phyloP scores from a whole-genome alignment of 2,888 invertebrate genomes.

The Mythimna albipuncta region DNA sequence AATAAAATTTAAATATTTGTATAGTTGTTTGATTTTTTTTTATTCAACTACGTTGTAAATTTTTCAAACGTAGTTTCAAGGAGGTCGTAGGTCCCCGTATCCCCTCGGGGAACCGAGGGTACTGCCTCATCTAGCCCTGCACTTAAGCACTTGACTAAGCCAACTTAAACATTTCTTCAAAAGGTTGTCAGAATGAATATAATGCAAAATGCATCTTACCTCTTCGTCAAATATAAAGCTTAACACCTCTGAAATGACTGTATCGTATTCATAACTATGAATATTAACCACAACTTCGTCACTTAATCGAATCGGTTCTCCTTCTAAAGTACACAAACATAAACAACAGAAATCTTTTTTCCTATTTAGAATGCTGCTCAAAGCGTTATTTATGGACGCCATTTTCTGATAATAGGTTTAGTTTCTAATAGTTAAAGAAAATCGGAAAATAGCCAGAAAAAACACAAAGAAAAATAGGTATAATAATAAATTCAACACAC shows the following conservation, averaged over 20 bases:
- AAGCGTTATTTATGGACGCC: constrained; percentile 64
- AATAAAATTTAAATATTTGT: neutral
- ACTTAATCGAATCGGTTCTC: constrained; percentile 66
- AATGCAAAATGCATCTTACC: constrained; percentile 62
- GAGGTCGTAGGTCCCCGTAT: no score
- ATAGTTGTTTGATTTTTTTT: no score
- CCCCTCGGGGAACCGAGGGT: no score
- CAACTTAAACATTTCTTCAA: constrained; percentile 5
- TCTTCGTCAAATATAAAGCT: constrained; percentile 71
- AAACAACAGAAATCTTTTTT: constrained; percentile 77
- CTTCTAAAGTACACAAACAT: constrained; percentile 71
- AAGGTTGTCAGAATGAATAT: neutral
- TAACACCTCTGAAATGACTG: constrained; percentile 74
- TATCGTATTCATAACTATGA: constrained; percentile 60
- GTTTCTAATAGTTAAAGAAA: neutral
- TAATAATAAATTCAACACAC: no score
- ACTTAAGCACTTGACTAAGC: neutral
- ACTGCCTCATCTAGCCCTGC: no score
- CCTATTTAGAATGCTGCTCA: constrained; percentile 72
- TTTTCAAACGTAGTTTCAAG: no score
- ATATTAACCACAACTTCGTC: constrained; percentile 74
- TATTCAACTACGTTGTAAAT: no score
- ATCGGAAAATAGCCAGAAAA: neutral
- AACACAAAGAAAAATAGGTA: no score
- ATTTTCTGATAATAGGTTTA: constrained; percentile 46